Conservation (phyloP, 2,888 invertebrate genomes). For the Noctua janthina region DNA sequence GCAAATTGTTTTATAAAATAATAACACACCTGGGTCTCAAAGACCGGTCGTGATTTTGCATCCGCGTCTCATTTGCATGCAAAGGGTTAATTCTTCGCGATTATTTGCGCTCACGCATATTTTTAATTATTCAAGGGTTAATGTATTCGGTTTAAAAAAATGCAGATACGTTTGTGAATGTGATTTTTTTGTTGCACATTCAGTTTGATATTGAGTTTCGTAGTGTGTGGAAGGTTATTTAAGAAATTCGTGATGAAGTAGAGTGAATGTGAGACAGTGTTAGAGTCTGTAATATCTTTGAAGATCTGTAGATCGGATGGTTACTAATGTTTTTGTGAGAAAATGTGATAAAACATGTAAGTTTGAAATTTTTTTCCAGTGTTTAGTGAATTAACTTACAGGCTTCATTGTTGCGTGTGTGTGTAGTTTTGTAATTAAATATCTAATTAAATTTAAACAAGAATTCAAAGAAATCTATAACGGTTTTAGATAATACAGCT, state of each 20-base stretch:
- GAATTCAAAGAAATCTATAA: too few relatives aligned
- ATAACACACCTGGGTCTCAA: conserved; percentile 83
- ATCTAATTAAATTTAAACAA: neutral
- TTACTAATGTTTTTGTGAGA: neutral
- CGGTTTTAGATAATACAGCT: neutral
- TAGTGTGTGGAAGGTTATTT: conserved; percentile 74
- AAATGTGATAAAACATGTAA: conserved; percentile 8
- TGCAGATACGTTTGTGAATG: conserved; percentile 78
- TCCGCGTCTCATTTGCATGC: conserved; percentile 86
- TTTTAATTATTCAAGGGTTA: conserved; percentile 90
- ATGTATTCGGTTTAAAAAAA: conserved; percentile 85
- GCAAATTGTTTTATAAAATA: conserved; percentile 78
- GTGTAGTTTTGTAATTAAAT: neutral
- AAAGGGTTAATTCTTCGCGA: conserved; percentile 89
- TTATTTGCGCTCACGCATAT: conserved; percentile 89
- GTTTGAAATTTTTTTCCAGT: conserved; percentile 9
- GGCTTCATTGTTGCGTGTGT: neutral
- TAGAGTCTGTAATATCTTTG: neutral
- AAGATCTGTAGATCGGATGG: neutral
- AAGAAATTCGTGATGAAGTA: conserved; percentile 11
- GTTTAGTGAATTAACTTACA: neutral
- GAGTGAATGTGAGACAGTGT: neutral
- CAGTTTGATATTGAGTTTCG: conserved; percentile 83
- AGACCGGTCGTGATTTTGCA: conserved; percentile 85
- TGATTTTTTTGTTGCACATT: conserved; percentile 77